Base-by-base conservation (phyloP, 2,888 invertebrate genomes). In the Drosophila sordidapex region DNA sequence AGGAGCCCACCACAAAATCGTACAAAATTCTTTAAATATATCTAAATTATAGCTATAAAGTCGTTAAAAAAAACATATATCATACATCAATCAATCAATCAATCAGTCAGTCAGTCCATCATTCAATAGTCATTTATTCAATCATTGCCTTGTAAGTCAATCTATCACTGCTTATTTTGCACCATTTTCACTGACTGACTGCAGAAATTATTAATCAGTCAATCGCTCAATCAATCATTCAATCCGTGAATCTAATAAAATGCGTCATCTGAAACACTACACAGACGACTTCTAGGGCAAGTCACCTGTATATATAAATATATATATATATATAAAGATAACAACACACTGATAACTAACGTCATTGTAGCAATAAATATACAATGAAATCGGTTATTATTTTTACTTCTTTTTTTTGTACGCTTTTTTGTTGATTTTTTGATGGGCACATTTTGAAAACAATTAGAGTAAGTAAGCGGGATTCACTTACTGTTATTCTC, bases 401-500 rank as follows among this genome's bases (percentile, higher is more conserved):
- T 43, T 15, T n/a, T 5, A 4, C 13, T 29, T 15, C 1, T 18
- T 13, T 7, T 25, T 27, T 56, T 25, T 43, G 43, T 56, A 35
- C 21, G 27, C 63, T 58, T 29, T 27, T 36, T 18, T 25, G 4
- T 27, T 36, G 4, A 21, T 33, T 15, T n/a, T 52, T 49, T 3
- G 29, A 49, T n/a, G 1, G 18, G 3, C 33, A 21, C 35, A 25
- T 8, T 63, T 29, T 8, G 43, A 7, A 21, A 21, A 46, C 21
- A 46, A 35, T 1, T 5, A 2, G 3, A 4, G 5, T 2, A 0
- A 7, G 3, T 31, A 10, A 10, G 10, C 10, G 31, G 31, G 31
- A 33, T 33, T 1, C 11, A 56, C 84, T 79, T 68, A 84, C 84
- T 86, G 84, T 88, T 77, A 13, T 58, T 63, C 10, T 75, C 71